These are phyloP conservation scores for Apodemia mormo DNA, from an alignment of 2,888 invertebrate genomes.

Conservation along the genomic window DNA sequence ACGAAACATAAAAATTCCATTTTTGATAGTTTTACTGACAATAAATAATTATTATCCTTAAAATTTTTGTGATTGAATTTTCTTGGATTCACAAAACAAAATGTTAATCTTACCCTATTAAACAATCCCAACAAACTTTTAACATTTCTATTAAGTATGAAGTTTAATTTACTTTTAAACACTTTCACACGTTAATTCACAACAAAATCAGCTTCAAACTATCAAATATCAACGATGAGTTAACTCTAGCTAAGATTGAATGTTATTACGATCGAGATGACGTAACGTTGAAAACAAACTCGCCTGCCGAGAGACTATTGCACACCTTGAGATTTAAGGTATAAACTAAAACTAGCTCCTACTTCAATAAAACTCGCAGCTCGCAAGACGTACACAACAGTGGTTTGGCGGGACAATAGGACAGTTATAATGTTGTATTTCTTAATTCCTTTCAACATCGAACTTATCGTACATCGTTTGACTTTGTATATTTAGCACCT, in stretches of 20 bases:
- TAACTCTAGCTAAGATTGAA: slow-evolving; percentile 36
- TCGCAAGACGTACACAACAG: slow-evolving; percentile 29
- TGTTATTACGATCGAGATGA: slow-evolving; percentile 49
- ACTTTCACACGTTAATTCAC: slow-evolving; percentile 39
- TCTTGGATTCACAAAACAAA: no score
- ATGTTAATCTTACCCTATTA: slow-evolving; percentile 58
- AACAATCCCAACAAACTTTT: slow-evolving; percentile 72
- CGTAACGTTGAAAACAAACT: slow-evolving; percentile 75
- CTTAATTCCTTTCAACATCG: neutral
- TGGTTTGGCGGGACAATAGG: neutral
- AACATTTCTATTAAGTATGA: slow-evolving; percentile 54
- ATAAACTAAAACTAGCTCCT: neutral
- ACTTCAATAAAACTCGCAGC: neutral
- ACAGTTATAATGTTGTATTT: neutral
- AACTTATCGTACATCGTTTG: neutral
- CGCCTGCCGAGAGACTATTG: slow-evolving; percentile 40
- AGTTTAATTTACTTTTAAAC: slow-evolving; percentile 15
- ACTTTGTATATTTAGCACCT: neutral
- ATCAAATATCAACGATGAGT: slow-evolving; percentile 44
- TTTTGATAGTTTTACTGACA: no score
- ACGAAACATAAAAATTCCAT: neutral
- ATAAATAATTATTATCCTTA: no score
- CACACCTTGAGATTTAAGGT: slow-evolving; percentile 48
- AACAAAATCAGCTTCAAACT: slow-evolving; percentile 37
- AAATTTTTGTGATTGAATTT: no score